Percentiles rank a stretch among this genome's conserved stretches.
phyloP scores from a whole-genome alignment of 2,888 invertebrate species.

The Oscheius onirici region DNA sequence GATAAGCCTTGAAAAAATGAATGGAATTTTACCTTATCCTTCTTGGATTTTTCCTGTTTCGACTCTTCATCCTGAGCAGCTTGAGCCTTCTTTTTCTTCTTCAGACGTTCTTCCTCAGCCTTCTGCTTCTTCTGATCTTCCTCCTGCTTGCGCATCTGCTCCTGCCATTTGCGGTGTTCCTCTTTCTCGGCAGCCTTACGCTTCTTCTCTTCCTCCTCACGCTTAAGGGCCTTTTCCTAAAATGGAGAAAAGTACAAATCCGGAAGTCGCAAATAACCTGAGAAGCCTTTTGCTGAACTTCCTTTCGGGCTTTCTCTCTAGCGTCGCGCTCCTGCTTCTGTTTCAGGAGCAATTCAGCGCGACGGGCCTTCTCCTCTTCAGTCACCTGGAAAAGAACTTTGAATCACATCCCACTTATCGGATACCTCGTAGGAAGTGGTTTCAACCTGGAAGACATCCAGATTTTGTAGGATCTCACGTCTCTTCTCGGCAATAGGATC shows the following conservation, averaged over 20 bases:
- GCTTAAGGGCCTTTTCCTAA: slow-evolving; percentile 2
- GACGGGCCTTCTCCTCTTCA: slow-evolving; percentile 25
- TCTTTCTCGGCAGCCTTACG: background rate
- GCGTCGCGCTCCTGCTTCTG: slow-evolving; percentile 13
- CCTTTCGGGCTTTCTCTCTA: slow-evolving; percentile 18
- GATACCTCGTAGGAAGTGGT: slow-evolving; percentile 15
- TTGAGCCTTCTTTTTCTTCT: slow-evolving; percentile 24
- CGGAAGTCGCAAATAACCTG: background rate
- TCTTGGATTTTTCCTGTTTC: slow-evolving; percentile 1
- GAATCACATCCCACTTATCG: slow-evolving; percentile 1
- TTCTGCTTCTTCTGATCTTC: slow-evolving; percentile 13
- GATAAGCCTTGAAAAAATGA: background rate
- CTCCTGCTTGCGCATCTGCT: slow-evolving; percentile 6
- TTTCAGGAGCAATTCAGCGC: slow-evolving; percentile 7
- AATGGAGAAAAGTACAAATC: background rate
- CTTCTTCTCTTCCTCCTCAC: slow-evolving; percentile 13
- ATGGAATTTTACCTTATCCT: slow-evolving; percentile 1
- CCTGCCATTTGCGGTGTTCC: slow-evolving; percentile 21
- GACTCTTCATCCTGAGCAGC: slow-evolving; percentile 14
- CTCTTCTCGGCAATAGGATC: slow-evolving; percentile 28
- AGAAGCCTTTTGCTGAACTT: slow-evolving; percentile 4
- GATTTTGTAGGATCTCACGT: background rate
- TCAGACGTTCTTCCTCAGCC: slow-evolving; percentile 19
- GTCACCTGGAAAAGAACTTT: slow-evolving; percentile 5
- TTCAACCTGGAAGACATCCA: background rate